Evolutionary conservation across 2,797 vertebrate species (phyloP), one percentile per base, ranked within the genome.

Genomic region (Pachyuromys duprasi): DNA sequence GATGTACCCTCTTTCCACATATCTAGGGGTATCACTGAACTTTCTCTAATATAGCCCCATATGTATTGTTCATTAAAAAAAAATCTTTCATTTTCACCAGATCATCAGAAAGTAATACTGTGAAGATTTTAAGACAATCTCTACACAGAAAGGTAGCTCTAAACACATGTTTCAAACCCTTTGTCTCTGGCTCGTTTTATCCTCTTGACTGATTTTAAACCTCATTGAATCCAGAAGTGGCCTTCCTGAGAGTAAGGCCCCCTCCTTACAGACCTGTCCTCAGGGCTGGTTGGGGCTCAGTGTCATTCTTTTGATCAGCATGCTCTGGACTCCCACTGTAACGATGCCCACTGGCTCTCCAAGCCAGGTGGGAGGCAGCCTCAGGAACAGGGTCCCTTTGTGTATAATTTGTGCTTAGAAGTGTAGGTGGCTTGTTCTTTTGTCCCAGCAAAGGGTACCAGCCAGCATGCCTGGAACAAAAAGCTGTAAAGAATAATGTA

Each of bases 301-400:
- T n/a, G 26, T 91, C 45, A 39, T 57, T 60, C 69, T 63, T 95
- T 86, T 74, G 82, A 84, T 80, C 69, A 78, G 36, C 36, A 93
- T 42, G 91, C 57, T 53, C 28, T 82, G 75, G 83, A 86, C 5
- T 78, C 76, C 26, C 45, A 42, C 60, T 57, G 55, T 88, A 62
- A 97, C 39, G 49, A 28, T 88, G 78, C 80, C 91, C 57, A 70
- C 83, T 28, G 81, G 70, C 33, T 88, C 45, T 55, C 9, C 39
- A 1, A 4, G 57, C 53, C 57, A 76, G 81, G 57, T 49, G 75
- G 74, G 39, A 86, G 39, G 49, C 63, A 82, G 89, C 60, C 90
- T 93, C 57, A 17, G 88, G 75, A 84, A 97, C 94, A 96, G 53
- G 86, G 39, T 82, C 11, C 49, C 86, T 96, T 96, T 95, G 93